Base-by-base conservation (phyloP, 1,140 invertebrate genomes). In the Bombus vancouverensis region DNA sequence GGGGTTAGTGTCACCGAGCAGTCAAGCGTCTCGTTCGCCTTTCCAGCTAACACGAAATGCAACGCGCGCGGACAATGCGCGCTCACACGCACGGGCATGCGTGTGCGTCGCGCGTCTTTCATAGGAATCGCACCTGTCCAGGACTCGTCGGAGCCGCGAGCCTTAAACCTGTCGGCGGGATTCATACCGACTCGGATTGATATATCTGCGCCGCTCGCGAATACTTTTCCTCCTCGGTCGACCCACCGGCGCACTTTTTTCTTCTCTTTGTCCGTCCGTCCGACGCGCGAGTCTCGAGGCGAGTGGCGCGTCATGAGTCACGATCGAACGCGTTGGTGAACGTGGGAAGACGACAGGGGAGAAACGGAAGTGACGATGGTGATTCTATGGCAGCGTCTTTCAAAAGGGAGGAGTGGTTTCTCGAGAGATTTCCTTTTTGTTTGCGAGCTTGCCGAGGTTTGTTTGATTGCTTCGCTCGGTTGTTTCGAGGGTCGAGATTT, bases 111-210 rank as follows among this genome's bases (percentile, higher is more conserved):
- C 88, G 81, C 68, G 83, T 88, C 91, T 91, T 90, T 91, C 88
- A 91, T 70, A 87, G 62, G 87, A 88, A 87, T 90, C 91, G 88
- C 91, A 92, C 89, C 91, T 92, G 91, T 92, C 91, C 83, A 62
- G 80, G 81, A 74, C 89, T 85, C 83, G 88, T 91, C 85, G 88
- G 83, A 81, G 78, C 82, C 86, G 85, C 83, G 83, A 88, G 90
- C 87, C 78, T 92, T 88, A 90, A 92, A 90, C 90, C 91, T 92
- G 91, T 92, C 90, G 91, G 81, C 91, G 88, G 88, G 91, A 92
- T 92, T 92, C 91, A 90, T 89, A 90, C 87, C 73, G 85, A 89
- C 91, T 89, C 81, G 85, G 88, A 92, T 92, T 92, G 89, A 92
- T 92, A 91, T 91, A 92, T 91, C 91, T 92, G 57, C 80, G 39